Base-by-base conservation (phyloP, 1,140 invertebrate species). In the Drosophila sproati region DNA sequence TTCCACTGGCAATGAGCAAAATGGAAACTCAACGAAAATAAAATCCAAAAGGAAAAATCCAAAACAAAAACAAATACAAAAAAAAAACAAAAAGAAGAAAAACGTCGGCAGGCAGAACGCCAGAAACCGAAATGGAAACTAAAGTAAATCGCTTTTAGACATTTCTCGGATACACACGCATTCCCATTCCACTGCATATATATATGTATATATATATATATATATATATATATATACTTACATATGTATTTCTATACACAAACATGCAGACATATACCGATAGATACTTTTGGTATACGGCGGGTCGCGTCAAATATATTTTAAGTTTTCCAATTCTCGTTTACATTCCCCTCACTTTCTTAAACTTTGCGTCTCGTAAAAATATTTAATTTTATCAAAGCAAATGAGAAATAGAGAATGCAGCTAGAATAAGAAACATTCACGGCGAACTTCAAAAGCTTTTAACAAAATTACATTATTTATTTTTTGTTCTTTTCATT, bases 401-500 rank as follows among this genome's bases (percentile, higher is more conserved):
- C 45, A 55, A 71, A 45, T 60, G 43, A 63, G 48, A 39, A 69
- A 39, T 20, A 6, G 1, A 63, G 61, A 82, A 76, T 81, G 82
- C 72, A 82, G 63, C 70, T 35, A 54, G 64, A 56, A 39, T 52
- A 62, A 45, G 32, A 72, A 47, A 61, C 74, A 57, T 71, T 54
- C 54, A 72, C 83, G 76, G 73, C 59, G 50, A 76, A 85, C 66
- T 52, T 70, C 39, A 52, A 78, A 78, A 89, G 85, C 85, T 90
- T 89, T 89, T 81, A 90, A 55, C 55, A 66, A 90, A 90, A 89
- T 89, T 78, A 89, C 90, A 90, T 72, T 69, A 79, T 90, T 85
- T 83, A 43, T 4, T 66, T 67, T 61, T 59, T 64, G 29, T 72
- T 55, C 31, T 2, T 68, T 55, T 29, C 37, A 43, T 69, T 73